phyloP scores from a whole-genome alignment of 2,888 invertebrate species.

The Cheilosia vernalis region DNA sequence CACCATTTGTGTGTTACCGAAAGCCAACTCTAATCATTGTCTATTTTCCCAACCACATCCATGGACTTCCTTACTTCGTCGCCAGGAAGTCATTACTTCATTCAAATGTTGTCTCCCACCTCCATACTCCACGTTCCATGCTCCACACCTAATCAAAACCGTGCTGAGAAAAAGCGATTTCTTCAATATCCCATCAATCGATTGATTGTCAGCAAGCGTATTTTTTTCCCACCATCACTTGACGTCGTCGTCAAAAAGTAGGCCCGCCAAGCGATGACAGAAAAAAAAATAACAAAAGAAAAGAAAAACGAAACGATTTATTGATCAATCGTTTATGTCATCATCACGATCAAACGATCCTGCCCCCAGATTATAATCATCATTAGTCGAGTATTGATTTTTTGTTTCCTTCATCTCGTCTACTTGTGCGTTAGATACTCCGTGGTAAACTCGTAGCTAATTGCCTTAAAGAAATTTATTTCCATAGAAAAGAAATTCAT shows the following conservation, averaged over 20 bases:
- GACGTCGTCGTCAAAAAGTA: conserved; percentile 9
- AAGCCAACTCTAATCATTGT: conserved; percentile 18
- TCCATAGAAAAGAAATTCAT: conserved; percentile 40
- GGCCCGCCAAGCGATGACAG: conserved; percentile 33
- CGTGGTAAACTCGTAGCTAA: not conserved
- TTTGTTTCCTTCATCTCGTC: not conserved
- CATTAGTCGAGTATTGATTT: conserved; percentile 23
- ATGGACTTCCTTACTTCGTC: not conserved
- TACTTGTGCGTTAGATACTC: conserved; percentile 21
- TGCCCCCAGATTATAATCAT: conserved; percentile 15
- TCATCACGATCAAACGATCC: conserved; percentile 58
- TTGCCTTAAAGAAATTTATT: conserved; percentile 40
- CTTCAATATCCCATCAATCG: conserved; percentile 46
- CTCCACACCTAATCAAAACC: conserved; percentile 38
- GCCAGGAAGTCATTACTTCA: conserved; percentile 39
- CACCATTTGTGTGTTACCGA: conserved; percentile 6
- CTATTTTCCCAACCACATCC: conserved; percentile 8
- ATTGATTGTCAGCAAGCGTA: conserved; percentile 38
- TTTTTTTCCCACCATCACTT: conserved; percentile 43
- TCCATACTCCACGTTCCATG: conserved; percentile 15
- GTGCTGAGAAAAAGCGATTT: conserved; percentile 28
- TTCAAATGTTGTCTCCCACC: not conserved
- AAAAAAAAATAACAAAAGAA: not conserved
- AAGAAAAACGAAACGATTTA: conserved; percentile 39
- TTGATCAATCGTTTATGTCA: conserved; percentile 66